Conservation (phyloP, 2,888 invertebrate species). For the Myathropa florea region DNA sequence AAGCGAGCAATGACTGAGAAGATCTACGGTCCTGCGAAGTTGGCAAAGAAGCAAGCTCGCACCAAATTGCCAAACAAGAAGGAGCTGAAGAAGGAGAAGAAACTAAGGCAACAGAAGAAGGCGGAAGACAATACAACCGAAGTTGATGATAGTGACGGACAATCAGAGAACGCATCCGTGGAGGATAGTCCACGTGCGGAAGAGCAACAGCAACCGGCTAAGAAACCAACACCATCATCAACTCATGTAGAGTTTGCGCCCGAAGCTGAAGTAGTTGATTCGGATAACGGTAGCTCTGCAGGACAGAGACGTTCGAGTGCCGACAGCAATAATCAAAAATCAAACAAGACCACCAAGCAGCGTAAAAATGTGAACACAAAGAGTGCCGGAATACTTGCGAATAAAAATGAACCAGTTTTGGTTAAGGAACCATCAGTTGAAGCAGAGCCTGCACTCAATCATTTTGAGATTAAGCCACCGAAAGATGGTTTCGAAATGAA, state of each 20-base stretch:
- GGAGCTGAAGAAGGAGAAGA: conserved; percentile 78
- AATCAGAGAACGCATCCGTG: conserved; percentile 76
- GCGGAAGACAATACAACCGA: conserved; percentile 74
- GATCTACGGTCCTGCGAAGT: conserved; percentile 78
- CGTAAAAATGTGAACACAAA: conserved; percentile 71
- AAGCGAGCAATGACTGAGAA: conserved; percentile 79
- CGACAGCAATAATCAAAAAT: conserved; percentile 67
- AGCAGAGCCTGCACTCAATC: conserved; percentile 82
- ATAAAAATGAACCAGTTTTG: conserved; percentile 77
- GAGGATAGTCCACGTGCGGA: conserved; percentile 73
- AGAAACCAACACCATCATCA: conserved; percentile 53
- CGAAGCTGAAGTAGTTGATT: conserved; percentile 77
- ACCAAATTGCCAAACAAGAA: conserved; percentile 76
- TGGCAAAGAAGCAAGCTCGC: conserved; percentile 68
- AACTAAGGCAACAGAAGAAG: conserved; percentile 76
- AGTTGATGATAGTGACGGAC: conserved; percentile 73
- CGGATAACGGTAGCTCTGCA: conserved; percentile 42
- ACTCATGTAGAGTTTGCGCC: conserved; percentile 79
- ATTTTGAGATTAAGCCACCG: conserved; percentile 89
- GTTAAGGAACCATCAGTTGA: conserved; percentile 75
- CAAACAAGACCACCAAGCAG: conserved; percentile 76
- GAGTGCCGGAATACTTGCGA: conserved; percentile 77
- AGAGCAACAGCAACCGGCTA: conserved; percentile 73
- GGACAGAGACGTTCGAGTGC: conserved; percentile 51
- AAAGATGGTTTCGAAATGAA: conserved; percentile 86